Base-by-base conservation (phyloP, 2,888 invertebrate species). In the Heliconius erato region DNA sequence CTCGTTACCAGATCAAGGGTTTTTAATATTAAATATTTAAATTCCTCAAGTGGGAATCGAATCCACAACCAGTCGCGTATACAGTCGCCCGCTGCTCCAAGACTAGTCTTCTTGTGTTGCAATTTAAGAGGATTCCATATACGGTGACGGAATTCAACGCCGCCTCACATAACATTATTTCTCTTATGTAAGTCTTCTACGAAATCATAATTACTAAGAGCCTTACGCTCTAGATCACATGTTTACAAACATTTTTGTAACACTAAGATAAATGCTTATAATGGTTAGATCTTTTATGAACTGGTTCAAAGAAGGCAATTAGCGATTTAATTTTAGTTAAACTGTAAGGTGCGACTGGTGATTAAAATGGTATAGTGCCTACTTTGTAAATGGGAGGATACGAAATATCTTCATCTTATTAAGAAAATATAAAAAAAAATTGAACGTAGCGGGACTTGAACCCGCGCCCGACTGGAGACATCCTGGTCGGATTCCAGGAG, bases 221-320 rank as follows among this genome's bases (percentile, higher is more conserved):
- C 49, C 67, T 65, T 78, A 78, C 78, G 78, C 78, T 78, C 78
- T 78, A 68, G 19, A 78, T 68, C 67, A 78, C 78, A 68, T 78
- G 78, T 78, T 78, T 78, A 78, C 78, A 49, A 78, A 78, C 78
- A 78, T 49, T 78, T 67, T 78, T 28, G 67, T 78, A 78, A 78
- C 28, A 14, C 44, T 67, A 19, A 78, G 23, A 49, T 68, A 67
- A 78, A 44, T 28, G 40, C 23, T 44, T 16, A 32, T 74, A 40
- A 28, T 23, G 19, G 6, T 74, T 74, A 16, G 12, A 49, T 44
- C 26, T 49, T 28, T 28, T 9, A 23, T 28, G 19, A 74, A 7
- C 26, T n/a, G 9, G 9, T 49, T 74, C 16, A 19, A 28, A 49
- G 9, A 74, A 19, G 19, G 19, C n/a, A 72, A 49, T 44, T 28